These are phyloP conservation scores for Gymnorhina tibicen DNA, from an alignment of 2,113 vertebrate genomes.

Conservation along the genomic window DNA sequence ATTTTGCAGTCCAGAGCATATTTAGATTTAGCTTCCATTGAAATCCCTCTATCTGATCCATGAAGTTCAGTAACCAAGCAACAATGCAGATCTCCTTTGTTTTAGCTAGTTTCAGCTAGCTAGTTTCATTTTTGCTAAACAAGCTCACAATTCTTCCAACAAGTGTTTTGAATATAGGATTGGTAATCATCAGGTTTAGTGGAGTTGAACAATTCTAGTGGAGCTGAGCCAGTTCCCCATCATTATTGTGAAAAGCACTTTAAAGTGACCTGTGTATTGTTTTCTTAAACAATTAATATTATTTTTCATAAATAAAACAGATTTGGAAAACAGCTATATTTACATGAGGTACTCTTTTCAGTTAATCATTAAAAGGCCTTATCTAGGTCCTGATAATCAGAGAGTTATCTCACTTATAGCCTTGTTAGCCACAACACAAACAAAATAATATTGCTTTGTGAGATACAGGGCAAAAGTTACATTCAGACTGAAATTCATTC, in stretches of 20 bases:
- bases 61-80: background rate
- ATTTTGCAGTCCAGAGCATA: background rate
- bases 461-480: background rate
- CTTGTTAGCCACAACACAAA: background rate
- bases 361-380: background rate
- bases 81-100: background rate
- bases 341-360: background rate
- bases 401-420: background rate
- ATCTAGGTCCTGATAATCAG: background rate
- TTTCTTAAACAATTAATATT: background rate
- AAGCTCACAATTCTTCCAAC: background rate
- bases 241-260: background rate
- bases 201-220: background rate
- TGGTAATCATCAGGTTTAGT: background rate
- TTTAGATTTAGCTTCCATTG: background rate
- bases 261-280: background rate
- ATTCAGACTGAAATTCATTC: background rate
- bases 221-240: background rate
- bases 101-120: background rate
- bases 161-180: background rate
- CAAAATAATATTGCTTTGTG: background rate
- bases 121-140: background rate
- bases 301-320: background rate
- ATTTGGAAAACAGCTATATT: background rate
- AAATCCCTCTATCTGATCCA: background rate